Percentiles rank a stretch among this genome's conserved stretches.
Evolutionary conservation across 2,888 invertebrate species (phyloP).

Genomic region (Drosophila robusta): DNA sequence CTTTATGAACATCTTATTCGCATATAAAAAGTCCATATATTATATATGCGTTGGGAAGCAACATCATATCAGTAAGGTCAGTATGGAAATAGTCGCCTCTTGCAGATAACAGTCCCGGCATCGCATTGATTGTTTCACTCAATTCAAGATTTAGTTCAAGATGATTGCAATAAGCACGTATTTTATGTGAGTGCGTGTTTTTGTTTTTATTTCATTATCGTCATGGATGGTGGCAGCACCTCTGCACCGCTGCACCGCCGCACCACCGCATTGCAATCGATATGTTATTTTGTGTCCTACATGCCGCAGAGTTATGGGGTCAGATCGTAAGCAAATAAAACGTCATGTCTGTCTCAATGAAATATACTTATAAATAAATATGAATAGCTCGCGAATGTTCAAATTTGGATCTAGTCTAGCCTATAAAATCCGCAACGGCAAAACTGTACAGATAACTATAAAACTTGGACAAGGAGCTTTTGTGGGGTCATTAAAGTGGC

Average conservation of each 20-base stretch:
- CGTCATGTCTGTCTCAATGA: conserved; percentile 49
- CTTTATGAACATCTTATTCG: no score
- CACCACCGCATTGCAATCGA: conserved; percentile 15
- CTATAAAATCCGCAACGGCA: conserved; percentile 19
- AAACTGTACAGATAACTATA: no score
- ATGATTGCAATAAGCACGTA: conserved; percentile 39
- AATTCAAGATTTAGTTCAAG: conserved; percentile 69
- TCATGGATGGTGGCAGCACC: conserved; percentile 19
- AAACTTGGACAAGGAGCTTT: conserved; percentile 19
- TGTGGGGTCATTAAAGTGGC: conserved; percentile 56
- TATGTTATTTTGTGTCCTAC: conserved; percentile 39
- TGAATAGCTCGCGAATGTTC: conserved; percentile 18
- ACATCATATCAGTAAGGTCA: conserved; percentile 47
- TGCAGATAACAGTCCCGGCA: conserved; percentile 31
- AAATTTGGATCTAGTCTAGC: conserved; percentile 26
- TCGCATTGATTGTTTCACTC: conserved; percentile 43
- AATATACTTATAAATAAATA: conserved; percentile 49
- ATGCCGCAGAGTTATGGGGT: conserved; percentile 58
- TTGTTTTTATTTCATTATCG: conserved; percentile 37
- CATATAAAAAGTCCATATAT: background rate
- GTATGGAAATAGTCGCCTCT: conserved; percentile 4
- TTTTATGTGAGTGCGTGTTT: conserved; percentile 12
- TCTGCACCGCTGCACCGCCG: conserved; percentile 12
- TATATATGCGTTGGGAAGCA: background rate
- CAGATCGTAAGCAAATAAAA: conserved; percentile 70